phyloP scores from a whole-genome alignment of 2,888 invertebrate species.

The Notodonta ziczac region DNA sequence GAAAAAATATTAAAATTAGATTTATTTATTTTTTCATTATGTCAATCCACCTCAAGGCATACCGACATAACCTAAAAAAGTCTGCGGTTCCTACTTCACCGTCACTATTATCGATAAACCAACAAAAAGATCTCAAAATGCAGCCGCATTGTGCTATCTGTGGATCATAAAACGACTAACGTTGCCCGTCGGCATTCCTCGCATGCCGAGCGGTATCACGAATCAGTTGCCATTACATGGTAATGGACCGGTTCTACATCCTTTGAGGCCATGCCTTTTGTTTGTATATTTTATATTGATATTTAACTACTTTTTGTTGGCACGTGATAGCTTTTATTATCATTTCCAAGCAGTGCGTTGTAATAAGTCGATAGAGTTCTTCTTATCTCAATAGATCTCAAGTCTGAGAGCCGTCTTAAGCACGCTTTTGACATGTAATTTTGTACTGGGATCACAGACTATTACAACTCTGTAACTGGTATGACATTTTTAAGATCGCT shows the following conservation, averaged over 20 bases:
- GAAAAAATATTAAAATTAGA: too few species aligned
- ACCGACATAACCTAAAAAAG: neutral
- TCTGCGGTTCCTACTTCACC: neutral
- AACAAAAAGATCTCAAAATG: conserved; percentile 33
- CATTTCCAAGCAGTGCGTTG: neutral
- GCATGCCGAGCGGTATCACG: conserved; percentile 51
- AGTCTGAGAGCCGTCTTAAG: too few species aligned
- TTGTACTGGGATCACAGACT: too few species aligned
- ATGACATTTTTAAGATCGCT: too few species aligned
- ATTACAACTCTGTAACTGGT: too few species aligned
- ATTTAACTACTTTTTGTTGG: conserved; percentile 30
- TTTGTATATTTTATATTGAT: conserved; percentile 51
- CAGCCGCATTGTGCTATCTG: conserved; percentile 35
- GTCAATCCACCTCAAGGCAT: neutral
- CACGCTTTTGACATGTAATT: too few species aligned
- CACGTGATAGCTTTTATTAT: conserved; percentile 26
- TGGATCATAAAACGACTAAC: conserved; percentile 40
- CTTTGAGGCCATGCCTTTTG: conserved; percentile 55
- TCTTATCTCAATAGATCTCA: too few species aligned
- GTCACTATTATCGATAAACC: conserved; percentile 3
- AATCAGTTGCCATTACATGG: conserved; percentile 44
- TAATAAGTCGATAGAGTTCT: too few species aligned
- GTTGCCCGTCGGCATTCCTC: conserved; percentile 51
- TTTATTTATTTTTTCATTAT: too few species aligned
- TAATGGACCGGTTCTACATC: conserved; percentile 66